Evolutionary conservation across 2,113 vertebrate genomes (phyloP), one percentile per base, ranked within the genome.

Genomic region (Mugil cephalus): DNA sequence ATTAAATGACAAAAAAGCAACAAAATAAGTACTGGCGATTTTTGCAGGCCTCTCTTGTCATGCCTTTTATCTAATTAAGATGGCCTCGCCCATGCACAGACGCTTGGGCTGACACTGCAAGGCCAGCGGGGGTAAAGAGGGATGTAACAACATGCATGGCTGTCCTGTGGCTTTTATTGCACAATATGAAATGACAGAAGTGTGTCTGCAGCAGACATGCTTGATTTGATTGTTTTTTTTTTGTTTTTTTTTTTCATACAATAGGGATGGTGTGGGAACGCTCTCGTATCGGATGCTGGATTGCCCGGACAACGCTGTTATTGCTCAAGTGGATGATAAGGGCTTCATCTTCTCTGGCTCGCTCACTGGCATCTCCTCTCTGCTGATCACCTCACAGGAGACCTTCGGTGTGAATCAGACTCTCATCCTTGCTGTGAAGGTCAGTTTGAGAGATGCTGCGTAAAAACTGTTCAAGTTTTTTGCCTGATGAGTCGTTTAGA

Each of bases 381-480:
- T 99, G 3, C 94, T 96, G 89, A 91, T 99, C 65, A 95, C 92
- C 55, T 96, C 96, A 0, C 96, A 96, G 13, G 98, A 99, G 77
- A 75, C 91, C 15, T 93, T 94, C 40, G 93, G 94, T 59, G 86
- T 95, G 90, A 94, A 94, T 89, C 94, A 95, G 80, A 95, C 93
- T 19, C 77, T 94, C 79, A 89, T 94, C 61, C 76, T 94, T 12
- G 89, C 93, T 56, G 90, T 94, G 43, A 95, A 94, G 93, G 94
- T 94, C 77, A 84, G 87, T 60, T 39, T 21, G 30, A 69, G n/a
- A 58, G 46, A 17, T 1, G 5, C 53, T 24, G 24, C 3, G 1
- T 66, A 6, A 46, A 54, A 69, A 11, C 1, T 13, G 19, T 35
- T 74, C 59, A 10, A 40, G 2, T 55, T 56, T 30, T 30, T 30